These are phyloP conservation scores for Salvelinus namaycush DNA, from an alignment of 2,113 vertebrate genomes.

Conservation along the genomic window DNA sequence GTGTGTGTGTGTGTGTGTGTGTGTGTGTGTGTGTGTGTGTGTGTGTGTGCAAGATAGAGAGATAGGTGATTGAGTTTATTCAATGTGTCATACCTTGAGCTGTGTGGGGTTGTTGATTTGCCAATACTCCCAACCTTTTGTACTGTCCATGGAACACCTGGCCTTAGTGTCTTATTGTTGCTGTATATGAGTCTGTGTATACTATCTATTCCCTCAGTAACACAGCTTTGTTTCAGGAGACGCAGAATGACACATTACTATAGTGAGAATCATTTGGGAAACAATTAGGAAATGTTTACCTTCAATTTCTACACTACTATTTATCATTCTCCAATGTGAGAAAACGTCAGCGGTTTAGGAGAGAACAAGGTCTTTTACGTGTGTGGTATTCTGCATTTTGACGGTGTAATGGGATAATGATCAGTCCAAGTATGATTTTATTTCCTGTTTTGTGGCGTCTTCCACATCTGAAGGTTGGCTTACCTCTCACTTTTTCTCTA, in stretches of 20 bases:
- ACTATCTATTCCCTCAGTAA: too few species aligned
- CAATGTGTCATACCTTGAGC: not conserved
- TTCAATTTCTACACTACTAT: conserved; percentile 14
- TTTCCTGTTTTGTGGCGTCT: conserved; percentile 36
- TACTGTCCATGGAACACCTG: not conserved
- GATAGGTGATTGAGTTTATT: too few species aligned
- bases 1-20: conserved; percentile 10
- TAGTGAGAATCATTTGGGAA: conserved; percentile 28
- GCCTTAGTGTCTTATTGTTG: not conserved
- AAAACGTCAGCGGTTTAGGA: not conserved
- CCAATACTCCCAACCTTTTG: not conserved
- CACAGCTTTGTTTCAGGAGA: not conserved
- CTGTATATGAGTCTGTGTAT: too few species aligned
- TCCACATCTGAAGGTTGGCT: conserved; percentile 52
- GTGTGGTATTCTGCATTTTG: not conserved
- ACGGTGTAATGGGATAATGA: conserved; percentile 44
- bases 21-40: conserved; percentile 1
- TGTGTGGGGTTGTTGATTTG: not conserved
- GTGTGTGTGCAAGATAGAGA: not conserved
- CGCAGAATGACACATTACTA: not conserved
- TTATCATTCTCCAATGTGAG: not conserved
- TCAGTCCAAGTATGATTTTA: conserved; percentile 30
- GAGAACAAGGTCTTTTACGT: not conserved
- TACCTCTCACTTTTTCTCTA: conserved; percentile 58
- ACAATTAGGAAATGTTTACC: conserved; percentile 31